phyloP scores from a whole-genome alignment of 2,888 invertebrate genomes.

The Sialis lutaria region DNA sequence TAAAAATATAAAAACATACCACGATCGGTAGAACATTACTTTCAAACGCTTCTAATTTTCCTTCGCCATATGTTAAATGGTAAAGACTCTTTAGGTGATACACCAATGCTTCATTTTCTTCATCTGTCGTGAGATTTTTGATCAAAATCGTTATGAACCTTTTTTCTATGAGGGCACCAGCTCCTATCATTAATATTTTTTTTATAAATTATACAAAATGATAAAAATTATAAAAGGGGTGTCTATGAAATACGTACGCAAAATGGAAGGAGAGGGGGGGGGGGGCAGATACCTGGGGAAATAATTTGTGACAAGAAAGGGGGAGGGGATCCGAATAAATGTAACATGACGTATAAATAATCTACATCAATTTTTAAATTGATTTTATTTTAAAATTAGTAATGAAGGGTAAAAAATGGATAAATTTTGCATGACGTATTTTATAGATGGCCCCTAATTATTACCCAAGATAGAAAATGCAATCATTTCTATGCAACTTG shows the following conservation, averaged over 20 bases:
- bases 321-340: too few relatives aligned
- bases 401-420: too few relatives aligned
- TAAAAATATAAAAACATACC: conserved; percentile 10
- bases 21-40: conserved; percentile 20
- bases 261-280: too few relatives aligned
- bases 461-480: conserved; percentile 10
- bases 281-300: too few relatives aligned
- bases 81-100: conserved; percentile 22
- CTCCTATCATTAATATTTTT: conserved; percentile 15
- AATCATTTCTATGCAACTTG: conserved; percentile 22
- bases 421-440: too few relatives aligned
- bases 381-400: too few relatives aligned
- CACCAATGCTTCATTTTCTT: conserved; percentile 17
- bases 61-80: conserved; percentile 21
- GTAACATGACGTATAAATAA: too few relatives aligned
- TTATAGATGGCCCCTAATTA: background rate
- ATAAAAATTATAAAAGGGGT: background rate
- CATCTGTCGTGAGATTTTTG: conserved; percentile 16
- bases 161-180: conserved; percentile 20
- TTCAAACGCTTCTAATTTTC: conserved; percentile 22
- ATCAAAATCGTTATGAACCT: conserved; percentile 22
- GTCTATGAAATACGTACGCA: background rate
- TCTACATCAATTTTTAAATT: too few relatives aligned
- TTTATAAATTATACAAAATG: background rate
- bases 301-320: too few relatives aligned